Percentiles rank a stretch among this genome's conserved stretches.
phyloP scores from a whole-genome alignment of 2,113 vertebrate genomes.

The Zapus hudsonius region DNA sequence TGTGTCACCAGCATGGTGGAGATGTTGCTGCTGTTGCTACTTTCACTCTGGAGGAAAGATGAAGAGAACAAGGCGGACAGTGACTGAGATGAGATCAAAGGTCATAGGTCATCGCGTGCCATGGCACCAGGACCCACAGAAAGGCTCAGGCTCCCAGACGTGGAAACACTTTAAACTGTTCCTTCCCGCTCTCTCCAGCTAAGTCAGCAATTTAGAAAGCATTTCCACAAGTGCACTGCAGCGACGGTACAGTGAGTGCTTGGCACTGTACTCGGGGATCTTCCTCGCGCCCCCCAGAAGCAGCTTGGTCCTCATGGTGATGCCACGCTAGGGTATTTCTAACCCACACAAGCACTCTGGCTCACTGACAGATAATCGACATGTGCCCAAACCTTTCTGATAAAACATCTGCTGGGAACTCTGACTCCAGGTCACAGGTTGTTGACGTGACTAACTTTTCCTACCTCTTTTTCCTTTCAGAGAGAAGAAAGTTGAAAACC shows the following conservation, averaged over 20 bases:
- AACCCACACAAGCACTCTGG: neutral
- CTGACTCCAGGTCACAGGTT: fast-evolving
- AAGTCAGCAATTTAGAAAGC: neutral
- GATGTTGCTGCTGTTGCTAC: constrained; percentile 99
- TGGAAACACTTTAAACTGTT: neutral
- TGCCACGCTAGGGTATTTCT: fast-evolving
- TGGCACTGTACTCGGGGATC: neutral
- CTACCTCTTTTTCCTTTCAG: neutral
- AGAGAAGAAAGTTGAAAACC: neutral
- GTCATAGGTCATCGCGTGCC: neutral
- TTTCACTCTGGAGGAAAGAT: constrained; percentile 94
- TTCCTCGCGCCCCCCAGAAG: neutral
- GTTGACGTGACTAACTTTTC: neutral
- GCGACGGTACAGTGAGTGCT: neutral
- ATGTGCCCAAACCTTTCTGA: too few species aligned
- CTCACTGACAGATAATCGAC: neutral
- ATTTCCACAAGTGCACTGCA: neutral
- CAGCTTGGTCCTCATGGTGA: fast-evolving
- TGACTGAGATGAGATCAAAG: neutral
- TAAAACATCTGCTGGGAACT: neutral
- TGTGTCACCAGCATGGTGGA: constrained; percentile 99
- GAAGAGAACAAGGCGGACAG: constrained; percentile 12
- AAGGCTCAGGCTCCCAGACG: neutral
- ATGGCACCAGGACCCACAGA: neutral
- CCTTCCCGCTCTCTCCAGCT: neutral